A percentile compares a stretch with the other conserved stretches of the same genome.
phyloP scores from a whole-genome alignment of 2,797 vertebrate genomes.

The Jordanella pulchra region DNA sequence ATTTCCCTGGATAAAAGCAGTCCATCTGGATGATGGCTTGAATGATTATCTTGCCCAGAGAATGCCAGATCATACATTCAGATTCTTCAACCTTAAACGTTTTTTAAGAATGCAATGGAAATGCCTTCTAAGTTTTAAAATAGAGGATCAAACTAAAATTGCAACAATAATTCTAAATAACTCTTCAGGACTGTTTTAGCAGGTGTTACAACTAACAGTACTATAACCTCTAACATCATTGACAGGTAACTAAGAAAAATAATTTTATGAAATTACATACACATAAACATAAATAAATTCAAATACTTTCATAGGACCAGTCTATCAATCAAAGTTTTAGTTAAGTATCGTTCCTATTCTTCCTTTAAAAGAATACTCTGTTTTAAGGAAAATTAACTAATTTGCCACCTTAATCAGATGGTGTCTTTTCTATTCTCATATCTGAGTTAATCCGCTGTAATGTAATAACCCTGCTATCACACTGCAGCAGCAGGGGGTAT shows the following conservation, averaged over 20 bases:
- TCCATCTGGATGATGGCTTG: constrained; percentile 32
- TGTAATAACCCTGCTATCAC: constrained; percentile 47
- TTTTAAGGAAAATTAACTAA: neutral
- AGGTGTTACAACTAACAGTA: neutral
- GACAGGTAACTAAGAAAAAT: neutral
- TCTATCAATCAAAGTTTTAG: neutral
- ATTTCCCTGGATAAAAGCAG: constrained; percentile 57
- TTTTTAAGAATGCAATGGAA: constrained; percentile 32
- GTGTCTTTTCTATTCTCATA: constrained; percentile 8
- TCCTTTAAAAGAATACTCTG: neutral
- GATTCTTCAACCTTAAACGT: constrained; percentile 26
- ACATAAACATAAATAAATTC: too few relatives aligned
- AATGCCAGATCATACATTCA: constrained; percentile 18
- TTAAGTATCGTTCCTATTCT: neutral
- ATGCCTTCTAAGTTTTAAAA: constrained; percentile 20
- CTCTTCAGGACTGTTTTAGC: neutral
- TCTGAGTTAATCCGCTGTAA: constrained; percentile 23
- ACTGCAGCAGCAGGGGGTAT: constrained; percentile 26
- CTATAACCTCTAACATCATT: neutral
- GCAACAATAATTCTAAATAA: constrained; percentile 4
- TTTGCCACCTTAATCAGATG: constrained; percentile 22
- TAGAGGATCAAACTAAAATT: constrained; percentile 10
- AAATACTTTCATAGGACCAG: neutral
- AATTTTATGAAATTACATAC: neutral
- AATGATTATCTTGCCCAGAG: constrained; percentile 24